These are phyloP conservation scores for Pedetes capensis DNA, from an alignment of 2,113 vertebrate species.

Conservation along the genomic window DNA sequence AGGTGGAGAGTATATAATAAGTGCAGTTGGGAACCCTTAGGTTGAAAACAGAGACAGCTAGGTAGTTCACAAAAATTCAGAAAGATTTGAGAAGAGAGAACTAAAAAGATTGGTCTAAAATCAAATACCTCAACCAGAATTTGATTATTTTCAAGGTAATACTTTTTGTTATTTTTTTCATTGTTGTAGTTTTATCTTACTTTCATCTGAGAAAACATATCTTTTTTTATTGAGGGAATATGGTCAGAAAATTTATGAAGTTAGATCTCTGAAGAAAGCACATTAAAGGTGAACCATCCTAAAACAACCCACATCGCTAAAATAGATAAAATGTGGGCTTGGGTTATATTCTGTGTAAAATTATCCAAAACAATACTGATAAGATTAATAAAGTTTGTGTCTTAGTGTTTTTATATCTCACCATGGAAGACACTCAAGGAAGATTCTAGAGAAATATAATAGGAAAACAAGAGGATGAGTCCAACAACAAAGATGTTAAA, in stretches of 20 bases:
- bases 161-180: not conserved
- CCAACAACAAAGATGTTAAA: not conserved
- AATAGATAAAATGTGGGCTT: not conserved
- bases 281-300: not conserved
- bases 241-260: constrained; percentile 7
- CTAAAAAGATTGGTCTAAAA: not conserved
- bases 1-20: not conserved
- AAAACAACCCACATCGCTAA: not conserved
- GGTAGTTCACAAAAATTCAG: constrained; percentile 12
- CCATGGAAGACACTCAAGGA: not conserved
- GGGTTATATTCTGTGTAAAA: not conserved
- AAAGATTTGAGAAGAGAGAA: constrained; percentile 6
- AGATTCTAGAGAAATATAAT: not conserved
- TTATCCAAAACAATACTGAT: not conserved
- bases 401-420: not conserved
- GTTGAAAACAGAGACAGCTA: not conserved
- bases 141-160: not conserved
- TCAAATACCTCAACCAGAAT: not conserved
- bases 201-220: constrained; percentile 4
- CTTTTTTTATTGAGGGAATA: not conserved
- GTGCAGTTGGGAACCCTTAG: constrained; percentile 12
- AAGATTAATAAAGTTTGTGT: not conserved
- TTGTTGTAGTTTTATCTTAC: not conserved
- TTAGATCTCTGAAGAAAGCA: constrained; percentile 14
- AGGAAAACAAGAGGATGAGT: not conserved